Base-by-base conservation (phyloP, 2,797 vertebrate species). In the Trachurus trachurus region DNA sequence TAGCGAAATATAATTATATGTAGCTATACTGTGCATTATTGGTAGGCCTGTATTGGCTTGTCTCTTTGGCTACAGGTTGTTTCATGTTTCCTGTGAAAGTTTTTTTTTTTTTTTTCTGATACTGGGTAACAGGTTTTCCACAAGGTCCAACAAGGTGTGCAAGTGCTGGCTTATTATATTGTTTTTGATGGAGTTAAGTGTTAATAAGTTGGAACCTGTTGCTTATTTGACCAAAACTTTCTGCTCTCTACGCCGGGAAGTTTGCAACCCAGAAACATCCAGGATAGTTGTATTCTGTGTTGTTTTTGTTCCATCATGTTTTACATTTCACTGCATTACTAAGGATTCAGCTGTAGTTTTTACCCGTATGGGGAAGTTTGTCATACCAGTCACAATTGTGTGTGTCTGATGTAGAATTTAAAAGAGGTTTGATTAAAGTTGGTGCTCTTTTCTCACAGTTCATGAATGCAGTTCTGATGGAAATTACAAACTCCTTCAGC, bases 401-500 rank as follows among this genome's bases (percentile, higher is more conserved):
- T 49, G 34, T 40, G 39, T 61, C 17, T 40, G 5, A 56, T 61
- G 44, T 39, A 12, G 26, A 31, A 0, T 37, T 69, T 16, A 29
- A 49, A 56, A 19, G 12, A 34, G 7, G 19, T 54, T 58, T 64
- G n/a, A 39, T 71, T 61, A 58, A 57, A 60, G 75, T 66, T 50
- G 31, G 22, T 52, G 39, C 22, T 56, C 42, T 17, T 62, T 70
- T 69, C 45, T 71, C n/a, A 71, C 21, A 66, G 71, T 76, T 72
- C 29, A 29, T 66, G 19, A 71, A 39, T 59, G 26, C 52, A 71
- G 29, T 57, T 81, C 37, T 62, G 60, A 47, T 44, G 21, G 42
- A 71, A 82, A 76, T 65, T 9, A 70, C 62, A 15, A 81, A 76
- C n/a, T 37, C 60, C 72, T 74, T 87, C 59, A 68, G 9, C 68